Evolutionary conservation across 2,797 vertebrate genomes (phyloP), one percentile per base, ranked within the genome.

Genomic region (Pipistrellus kuhlii): DNA sequence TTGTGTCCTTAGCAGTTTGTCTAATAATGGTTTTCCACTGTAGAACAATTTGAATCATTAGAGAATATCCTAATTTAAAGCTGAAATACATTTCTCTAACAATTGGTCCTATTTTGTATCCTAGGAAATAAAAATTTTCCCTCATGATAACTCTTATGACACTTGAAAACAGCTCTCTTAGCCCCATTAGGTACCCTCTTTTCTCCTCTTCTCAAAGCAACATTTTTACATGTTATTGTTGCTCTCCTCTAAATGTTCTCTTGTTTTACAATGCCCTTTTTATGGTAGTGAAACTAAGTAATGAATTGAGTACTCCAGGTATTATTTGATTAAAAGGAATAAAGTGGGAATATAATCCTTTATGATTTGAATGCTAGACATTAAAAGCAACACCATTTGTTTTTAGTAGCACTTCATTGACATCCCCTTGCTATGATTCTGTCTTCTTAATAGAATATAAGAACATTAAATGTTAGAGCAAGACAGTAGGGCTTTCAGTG

Each of bases 141-240:
- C 38, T 85, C 14, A 57, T 71, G n/a, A 48, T 48, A 89, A 48
- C 4, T 38, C 66, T 80, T 88, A 73, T 46, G 20, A 83, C 64
- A 76, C 89, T 91, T 93, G 51, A 75, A 95, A 93, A 88, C 13
- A 71, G n/a, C n/a, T 87, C 55, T 92, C 25, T 30, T 80, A 38
- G 12, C 9, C 18, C 18, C 20, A 64, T 17, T 62, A 73, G 85
- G 69, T 32, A 21, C 41, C 83, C 53, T 46, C 53, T 78, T 91
- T 78, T 75, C 30, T 23, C 18, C 4, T 69, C 15, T 73, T 90
- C 75, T 73, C 66, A 73, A 78, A 78, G 41, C 72, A 62, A 25
- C 62, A 88, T 93, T 84, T 87, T 89, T 46, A 82, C 21, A 51
- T 57, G 35, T 78, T n/a, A 51, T 53, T 69, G n/a, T 35, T 8